Base-by-base conservation (phyloP, 2,888 invertebrate species). In the Chaitophorus viminalis region DNA sequence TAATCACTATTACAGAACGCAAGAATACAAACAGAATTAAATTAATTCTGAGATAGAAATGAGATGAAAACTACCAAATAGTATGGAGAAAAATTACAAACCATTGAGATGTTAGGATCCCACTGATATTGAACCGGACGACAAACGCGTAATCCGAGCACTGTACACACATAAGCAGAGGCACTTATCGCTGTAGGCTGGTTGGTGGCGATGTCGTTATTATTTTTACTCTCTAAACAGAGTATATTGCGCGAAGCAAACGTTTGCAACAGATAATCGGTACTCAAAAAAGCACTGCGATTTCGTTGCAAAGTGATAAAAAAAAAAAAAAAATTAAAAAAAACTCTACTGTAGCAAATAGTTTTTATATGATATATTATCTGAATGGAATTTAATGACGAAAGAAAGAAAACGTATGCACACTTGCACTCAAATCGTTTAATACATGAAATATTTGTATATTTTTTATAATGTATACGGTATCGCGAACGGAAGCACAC, bases 221-320 rank as follows among this genome's bases (percentile, higher is more conserved):
- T 46, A 21, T 60, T 60, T 60, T 21, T 25, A 1, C 46, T 60
- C 25, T 60, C 60, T 5, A 25, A 29, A 1, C 31, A 46, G 46
- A 39, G 31, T 72, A 25, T 78, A 21, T 36, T 11, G 78, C 31
- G 29, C 9, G 54, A 33, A 36, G 1, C 29, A 29, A 46, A n/a
- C 33, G 76, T 68, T 78, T 76, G 36, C 70, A 70, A 79, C 72
- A 4, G 79, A 86, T 29, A 46, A 18, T 76, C 85, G 85, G 77
- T 78, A 70, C 77, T 65, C 46, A n/a, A 52, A 82, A 70, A 21
- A 70, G 85, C 70, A 85, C 85, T 85, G 68, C 85, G 85, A 85
- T 29, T 77, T 14, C 77, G 76, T 77, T 85, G 70, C 77, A 33
- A 84, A 39, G 46, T 29, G 4, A n/a, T 25, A 25, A 11, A 11